Evolutionary conservation across 2,113 vertebrate species (phyloP), one percentile per base, ranked within the genome.

Genomic region (Mustelus asterias): DNA sequence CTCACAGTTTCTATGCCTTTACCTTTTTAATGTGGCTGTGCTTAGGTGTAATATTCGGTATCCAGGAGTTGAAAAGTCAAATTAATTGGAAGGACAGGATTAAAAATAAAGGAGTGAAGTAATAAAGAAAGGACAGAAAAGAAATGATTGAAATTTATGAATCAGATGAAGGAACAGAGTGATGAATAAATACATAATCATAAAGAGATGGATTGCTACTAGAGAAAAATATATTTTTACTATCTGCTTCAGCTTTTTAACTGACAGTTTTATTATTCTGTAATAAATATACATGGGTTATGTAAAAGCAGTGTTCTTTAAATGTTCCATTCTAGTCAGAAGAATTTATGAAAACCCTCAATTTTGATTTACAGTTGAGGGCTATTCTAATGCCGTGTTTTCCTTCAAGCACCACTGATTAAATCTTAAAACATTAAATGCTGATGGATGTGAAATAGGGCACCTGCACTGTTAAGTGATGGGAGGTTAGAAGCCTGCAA

Each of bases 381-480:
- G 94, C 94, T 95, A 72, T 95, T 95, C 94, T 95, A 95, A 95
- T 95, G 67, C 94, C 37, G 94, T 95, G 94, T 95, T 95, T 95
- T 95, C 41, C 94, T 95, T 95, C 94, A 95, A 95, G 94, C 94
- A 95, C 94, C 94, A 72, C 94, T 95, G 94, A 95, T 95, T 95
- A 95, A 95, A 95, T 95, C 94, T 95, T 95, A 95, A 95, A 95
- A 95, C 94, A 72, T 86, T 96, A 83, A 96, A 88, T 83, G 96
- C 69, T 94, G 48, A 95, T 89, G 95, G 95, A 96, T 97, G 97
- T 96, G 96, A 97, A 97, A 97, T 95, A 54, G 54, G 97, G 97
- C 96, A 97, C 97, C 96, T 97, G 97, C 95, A 96, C 96, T 93
- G 96, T 96, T 96, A 96, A 97, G 97, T 97, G 97, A 97, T 97